Percentiles rank a stretch among this genome's conserved stretches.
Conservation (phyloP, 2,797 vertebrate species). For the Ibycter americanus region DNA sequence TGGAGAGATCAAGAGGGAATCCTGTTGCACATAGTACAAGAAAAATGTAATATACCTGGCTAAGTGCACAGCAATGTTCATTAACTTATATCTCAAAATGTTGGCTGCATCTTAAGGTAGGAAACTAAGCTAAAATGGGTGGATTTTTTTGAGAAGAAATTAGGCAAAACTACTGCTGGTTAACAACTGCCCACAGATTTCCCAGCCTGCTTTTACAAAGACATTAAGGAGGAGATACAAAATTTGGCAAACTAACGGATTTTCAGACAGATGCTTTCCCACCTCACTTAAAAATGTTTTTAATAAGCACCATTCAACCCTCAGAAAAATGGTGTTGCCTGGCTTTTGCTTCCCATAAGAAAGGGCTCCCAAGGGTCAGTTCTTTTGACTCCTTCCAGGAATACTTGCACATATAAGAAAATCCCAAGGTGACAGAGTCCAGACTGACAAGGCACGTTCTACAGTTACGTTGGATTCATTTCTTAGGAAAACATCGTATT, state of each 20-base stretch:
- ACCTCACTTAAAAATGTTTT: neutral
- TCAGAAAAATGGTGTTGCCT: neutral
- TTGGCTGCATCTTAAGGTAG: neutral
- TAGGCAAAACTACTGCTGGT: neutral
- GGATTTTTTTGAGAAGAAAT: neutral
- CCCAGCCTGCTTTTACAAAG: neutral
- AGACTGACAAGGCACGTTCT: neutral
- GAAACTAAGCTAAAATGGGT: neutral
- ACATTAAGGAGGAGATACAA: neutral
- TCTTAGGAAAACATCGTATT: constrained; percentile 5
- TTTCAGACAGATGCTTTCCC: constrained; percentile 31
- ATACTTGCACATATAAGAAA: neutral
- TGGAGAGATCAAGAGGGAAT: neutral
- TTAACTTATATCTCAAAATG: neutral
- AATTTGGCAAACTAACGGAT: neutral
- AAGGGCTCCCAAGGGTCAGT: neutral
- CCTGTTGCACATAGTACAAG: neutral
- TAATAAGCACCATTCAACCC: neutral
- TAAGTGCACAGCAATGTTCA: neutral
- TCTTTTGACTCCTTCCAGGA: constrained; percentile 13
- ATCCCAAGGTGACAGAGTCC: neutral
- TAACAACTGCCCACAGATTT: constrained; percentile 5
- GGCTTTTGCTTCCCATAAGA: neutral
- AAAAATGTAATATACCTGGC: neutral
- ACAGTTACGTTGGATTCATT: neutral